phyloP scores from a whole-genome alignment of 2,888 invertebrate species.

The Synergus umbraculus region DNA sequence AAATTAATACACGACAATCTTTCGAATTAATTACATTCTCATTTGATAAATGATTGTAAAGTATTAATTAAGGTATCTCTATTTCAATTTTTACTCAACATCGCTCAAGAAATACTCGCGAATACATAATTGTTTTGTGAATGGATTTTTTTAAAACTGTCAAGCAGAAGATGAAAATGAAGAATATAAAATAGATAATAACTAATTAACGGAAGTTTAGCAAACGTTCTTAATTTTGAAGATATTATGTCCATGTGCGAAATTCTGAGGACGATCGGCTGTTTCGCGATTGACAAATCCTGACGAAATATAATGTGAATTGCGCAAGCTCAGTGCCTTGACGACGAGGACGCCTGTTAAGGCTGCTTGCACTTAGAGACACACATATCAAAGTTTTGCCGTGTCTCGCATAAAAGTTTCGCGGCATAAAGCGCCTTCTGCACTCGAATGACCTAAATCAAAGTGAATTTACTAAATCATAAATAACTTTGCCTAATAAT shows the following conservation, averaged over 20 bases:
- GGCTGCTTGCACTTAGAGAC: conserved; percentile 45
- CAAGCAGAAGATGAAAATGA: neutral
- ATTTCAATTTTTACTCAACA: neutral
- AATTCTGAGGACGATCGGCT: conserved; percentile 41
- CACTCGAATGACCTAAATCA: neutral
- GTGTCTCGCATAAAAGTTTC: conserved; percentile 45
- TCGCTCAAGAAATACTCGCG: neutral
- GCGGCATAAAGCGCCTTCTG: conserved; percentile 1
- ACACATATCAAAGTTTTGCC: conserved; percentile 63
- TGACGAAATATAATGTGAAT: conserved; percentile 24
- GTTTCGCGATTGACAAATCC: conserved; percentile 14
- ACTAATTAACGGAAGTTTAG: neutral
- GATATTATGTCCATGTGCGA: conserved; percentile 52
- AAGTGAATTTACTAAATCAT: neutral
- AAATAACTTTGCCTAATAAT: neutral
- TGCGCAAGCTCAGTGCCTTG: conserved; percentile 73
- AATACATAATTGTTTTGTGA: neutral
- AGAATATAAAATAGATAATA: neutral
- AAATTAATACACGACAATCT: neutral
- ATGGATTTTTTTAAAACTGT: neutral
- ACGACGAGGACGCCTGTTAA: conserved; percentile 64
- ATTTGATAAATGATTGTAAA: neutral
- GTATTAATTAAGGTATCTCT: neutral
- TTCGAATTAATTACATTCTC: too few species aligned
- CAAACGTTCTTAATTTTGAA: neutral